Evolutionary conservation across 2,797 vertebrate species (phyloP).

Genomic region (Hafferia zeledoni): DNA sequence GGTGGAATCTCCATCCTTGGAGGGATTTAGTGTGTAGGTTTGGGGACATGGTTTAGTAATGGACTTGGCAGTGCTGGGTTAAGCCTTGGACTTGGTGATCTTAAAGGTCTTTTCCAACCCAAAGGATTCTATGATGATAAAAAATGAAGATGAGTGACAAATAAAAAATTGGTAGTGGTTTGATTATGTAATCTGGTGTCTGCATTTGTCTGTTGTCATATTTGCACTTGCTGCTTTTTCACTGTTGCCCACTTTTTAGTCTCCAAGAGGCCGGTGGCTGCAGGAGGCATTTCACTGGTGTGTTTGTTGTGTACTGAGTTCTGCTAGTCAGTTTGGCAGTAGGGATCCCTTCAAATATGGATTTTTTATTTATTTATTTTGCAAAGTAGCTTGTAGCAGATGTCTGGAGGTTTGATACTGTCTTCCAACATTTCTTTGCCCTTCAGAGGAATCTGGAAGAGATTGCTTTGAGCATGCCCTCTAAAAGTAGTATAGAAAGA

Average conservation of each 20-base stretch:
- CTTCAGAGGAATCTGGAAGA: not conserved
- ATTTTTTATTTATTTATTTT: not conserved
- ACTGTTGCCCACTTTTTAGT: not conserved
- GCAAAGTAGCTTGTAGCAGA: not conserved
- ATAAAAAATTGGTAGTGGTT: not conserved
- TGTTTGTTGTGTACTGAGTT: not conserved
- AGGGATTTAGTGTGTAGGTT: not conserved
- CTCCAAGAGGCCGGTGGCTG: not conserved
- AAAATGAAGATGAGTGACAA: not conserved
- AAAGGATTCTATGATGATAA: not conserved
- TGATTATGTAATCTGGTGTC: not conserved
- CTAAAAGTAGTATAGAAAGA: not conserved
- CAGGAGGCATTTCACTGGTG: not conserved
- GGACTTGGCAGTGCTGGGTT: not conserved
- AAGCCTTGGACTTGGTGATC: not conserved
- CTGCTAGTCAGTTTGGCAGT: not conserved
- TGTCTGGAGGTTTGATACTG: not conserved
- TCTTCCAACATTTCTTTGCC: not conserved
- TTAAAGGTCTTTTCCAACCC: not conserved
- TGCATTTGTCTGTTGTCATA: not conserved
- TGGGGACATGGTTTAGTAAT: not conserved
- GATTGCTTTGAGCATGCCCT: not conserved
- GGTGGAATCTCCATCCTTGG: not conserved
- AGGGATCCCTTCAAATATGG: not conserved
- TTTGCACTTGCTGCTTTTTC: not conserved